These are phyloP conservation scores for Trissonchulus latispiculum DNA, from an alignment of 2,888 invertebrate genomes.

Conservation along the genomic window DNA sequence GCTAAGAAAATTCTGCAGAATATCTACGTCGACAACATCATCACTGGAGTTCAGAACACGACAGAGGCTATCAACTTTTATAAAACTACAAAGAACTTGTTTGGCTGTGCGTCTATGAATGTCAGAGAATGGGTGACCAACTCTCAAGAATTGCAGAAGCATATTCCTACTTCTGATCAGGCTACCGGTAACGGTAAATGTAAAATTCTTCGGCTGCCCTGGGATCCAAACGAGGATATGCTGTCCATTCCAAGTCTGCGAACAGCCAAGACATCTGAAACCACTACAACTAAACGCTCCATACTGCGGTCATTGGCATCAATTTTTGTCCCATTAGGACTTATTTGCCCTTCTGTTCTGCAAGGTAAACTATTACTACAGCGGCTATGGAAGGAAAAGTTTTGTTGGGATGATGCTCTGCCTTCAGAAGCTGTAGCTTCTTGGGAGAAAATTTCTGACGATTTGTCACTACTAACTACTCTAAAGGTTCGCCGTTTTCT, in stretches of 20 bases:
- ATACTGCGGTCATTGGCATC: conserved; percentile 31
- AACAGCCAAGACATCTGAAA: not conserved
- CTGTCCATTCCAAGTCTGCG: conserved; percentile 18
- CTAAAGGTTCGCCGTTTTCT: not conserved
- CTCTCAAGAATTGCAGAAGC: conserved; percentile 12
- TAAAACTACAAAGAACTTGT: conserved; percentile 14
- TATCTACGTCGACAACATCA: conserved; percentile 30
- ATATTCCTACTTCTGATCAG: conserved; percentile 13
- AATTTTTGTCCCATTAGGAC: conserved; percentile 38
- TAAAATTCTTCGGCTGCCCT: conserved; percentile 29
- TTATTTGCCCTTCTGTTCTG: conserved; percentile 31
- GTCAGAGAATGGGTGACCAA: conserved; percentile 29
- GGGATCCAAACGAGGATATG: conserved; percentile 27
- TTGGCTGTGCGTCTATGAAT: conserved; percentile 25
- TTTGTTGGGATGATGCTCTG: conserved; percentile 36
- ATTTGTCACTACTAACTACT: conserved; percentile 3
- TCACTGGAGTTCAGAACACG: conserved; percentile 19
- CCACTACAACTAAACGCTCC: conserved; percentile 33
- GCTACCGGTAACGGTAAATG: not conserved
- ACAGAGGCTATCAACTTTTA: conserved; percentile 7
- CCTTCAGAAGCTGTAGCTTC: not conserved
- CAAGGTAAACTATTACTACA: conserved; percentile 35
- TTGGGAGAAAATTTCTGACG: not conserved
- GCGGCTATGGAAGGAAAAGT: conserved; percentile 31
- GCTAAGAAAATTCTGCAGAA: conserved; percentile 21